Base-by-base conservation (phyloP, 2,113 vertebrate species). In the Neodon shergylaensis region DNA sequence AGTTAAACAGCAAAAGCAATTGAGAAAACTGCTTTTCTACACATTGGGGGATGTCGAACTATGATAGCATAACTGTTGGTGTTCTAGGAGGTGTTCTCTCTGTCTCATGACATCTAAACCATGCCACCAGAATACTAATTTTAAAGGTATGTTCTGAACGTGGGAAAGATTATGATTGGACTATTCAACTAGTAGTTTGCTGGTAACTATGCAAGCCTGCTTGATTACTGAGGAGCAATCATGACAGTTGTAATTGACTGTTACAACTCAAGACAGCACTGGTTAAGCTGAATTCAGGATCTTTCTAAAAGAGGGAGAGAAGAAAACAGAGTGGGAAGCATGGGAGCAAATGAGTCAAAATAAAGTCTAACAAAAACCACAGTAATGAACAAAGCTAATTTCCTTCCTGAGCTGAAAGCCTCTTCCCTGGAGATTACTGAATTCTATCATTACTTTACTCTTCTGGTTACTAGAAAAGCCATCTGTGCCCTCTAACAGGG, bases 361-460 rank as follows among this genome's bases (percentile, higher is more conserved):
- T 72, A 92, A 95, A 94, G 78, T 19, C 33, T 21, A 58, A 78
- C 16, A 79, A 44, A 82, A 93, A 33, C 0, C 17, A 77, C 39
- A 28, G 14, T 33, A 49, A 73, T 47, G 26, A 82, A 63, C 2
- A 42, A 73, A 84, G 77, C 73, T 58, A 52, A 68, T 73, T 85
- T 83, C 33, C 16, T 76, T 72, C 91, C 39, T 39, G 22, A 82
- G 7, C 9, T 82, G 52, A 61, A 58, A 94, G 26, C 72, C 5
- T 61, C 73, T 58, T 93, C 83, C 28, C 31, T 81, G 36, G 73
- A 92, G 6, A 89, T 93, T 82, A 66, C 11, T 90, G 79, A 82
- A 24, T 61, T 82, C 52, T 82, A 82, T 39, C 36, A 42, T 52
- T 52, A 11, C 11, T 8, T 7, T 63, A 49, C 49, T 95, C 49